Evolutionary conservation across 2,113 vertebrate species (phyloP), one percentile per base, ranked within the genome.

Genomic region (Colossoma macropomum): DNA sequence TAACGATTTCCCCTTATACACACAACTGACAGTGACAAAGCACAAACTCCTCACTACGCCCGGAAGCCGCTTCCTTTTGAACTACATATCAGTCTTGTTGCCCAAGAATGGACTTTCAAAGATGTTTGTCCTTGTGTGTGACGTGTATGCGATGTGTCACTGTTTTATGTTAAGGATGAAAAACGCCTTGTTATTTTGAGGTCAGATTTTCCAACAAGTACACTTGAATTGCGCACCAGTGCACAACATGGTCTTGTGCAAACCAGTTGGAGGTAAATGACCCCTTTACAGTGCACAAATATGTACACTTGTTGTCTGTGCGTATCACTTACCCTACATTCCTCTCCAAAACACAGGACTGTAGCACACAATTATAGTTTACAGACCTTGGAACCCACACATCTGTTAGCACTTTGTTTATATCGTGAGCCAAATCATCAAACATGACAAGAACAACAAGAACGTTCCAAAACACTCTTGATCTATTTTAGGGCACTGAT

Each of bases 1-100:
- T 86, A 80, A 80, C 32, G 65, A 76, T 77, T 77, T 80, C 73
- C 73, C 48, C 66, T 80, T 71, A 48, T 23, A 30, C 17, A 81
- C 75, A 69, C 72, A 73, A 73, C 52, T 63, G 75, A 66, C 62
- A 32, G 28, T 73, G 59, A 73, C 48, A 66, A 80, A 75, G 69
- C 45, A 66, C 28, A 80, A 62, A 77, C 45, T 38, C 50, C 74
- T 60, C 50, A 19, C 23, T 28, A n/a, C 17, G 68, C 25, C 27
- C 6, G 17, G n/a, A 68, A 25, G 27, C 28, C 0, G 11, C 59
- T 52, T 59, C 6, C 1, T 34, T 71, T n/a, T 60, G 52, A 75
- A 82, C 21, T 27, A 11, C 32, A 15, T 79, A 83, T 80, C 80
- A 75, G 77, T 28, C n/a, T 34, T 52, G 56, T 77, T 85, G 25